Conservation (phyloP, 2,113 vertebrate species). For the Jaculus jaculus region DNA sequence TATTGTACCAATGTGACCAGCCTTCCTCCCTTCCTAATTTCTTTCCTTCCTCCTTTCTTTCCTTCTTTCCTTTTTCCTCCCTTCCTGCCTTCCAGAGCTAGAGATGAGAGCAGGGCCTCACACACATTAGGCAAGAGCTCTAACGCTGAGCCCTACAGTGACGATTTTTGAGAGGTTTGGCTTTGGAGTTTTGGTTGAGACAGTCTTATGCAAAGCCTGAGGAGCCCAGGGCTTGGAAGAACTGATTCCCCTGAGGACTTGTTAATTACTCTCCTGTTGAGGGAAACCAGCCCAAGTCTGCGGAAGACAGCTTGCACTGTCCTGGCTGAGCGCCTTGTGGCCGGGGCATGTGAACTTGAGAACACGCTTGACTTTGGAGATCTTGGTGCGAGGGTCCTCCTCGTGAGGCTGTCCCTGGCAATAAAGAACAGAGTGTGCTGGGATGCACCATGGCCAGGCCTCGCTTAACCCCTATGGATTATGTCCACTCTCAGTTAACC, state of each 20-base stretch:
- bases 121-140: background rate
- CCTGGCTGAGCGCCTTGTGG: accelerated
- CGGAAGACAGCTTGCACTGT: accelerated
- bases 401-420: background rate
- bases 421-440: background rate
- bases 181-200: background rate
- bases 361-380: background rate
- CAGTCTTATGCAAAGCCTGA: background rate
- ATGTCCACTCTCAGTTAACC: background rate
- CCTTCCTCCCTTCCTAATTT: no score
- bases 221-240: background rate
- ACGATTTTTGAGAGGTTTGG: background rate
- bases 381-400: accelerated
- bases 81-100: background rate
- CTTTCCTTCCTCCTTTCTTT: no score
- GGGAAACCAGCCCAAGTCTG: background rate
- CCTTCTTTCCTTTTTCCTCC: background rate
- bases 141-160: no score
- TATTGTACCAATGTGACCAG: accelerated
- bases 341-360: background rate
- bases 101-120: background rate
- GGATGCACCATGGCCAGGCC: background rate
- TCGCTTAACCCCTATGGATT: background rate
- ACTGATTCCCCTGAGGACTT: slow-evolving; percentile 34
- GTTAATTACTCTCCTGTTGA: slow-evolving; percentile 30